phyloP scores from a whole-genome alignment of 2,113 vertebrate species.

The Chaenogobius annularis region DNA sequence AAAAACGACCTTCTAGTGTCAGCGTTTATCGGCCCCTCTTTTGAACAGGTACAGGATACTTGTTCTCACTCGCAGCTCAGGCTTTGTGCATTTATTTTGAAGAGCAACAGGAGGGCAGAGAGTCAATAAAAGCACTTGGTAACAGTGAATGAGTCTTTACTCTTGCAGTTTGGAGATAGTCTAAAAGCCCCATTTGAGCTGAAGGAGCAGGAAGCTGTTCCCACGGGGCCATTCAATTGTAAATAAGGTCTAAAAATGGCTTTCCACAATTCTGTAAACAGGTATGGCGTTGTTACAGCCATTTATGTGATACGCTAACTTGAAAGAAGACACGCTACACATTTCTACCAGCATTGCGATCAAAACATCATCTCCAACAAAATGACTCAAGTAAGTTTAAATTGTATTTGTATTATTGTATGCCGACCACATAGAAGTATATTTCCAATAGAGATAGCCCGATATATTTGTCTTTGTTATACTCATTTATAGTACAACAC shows the following conservation, averaged over 20 bases:
- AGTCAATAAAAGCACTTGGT: constrained; percentile 41
- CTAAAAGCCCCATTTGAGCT: constrained; percentile 29
- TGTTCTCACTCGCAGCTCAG: constrained; percentile 1
- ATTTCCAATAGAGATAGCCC: too few species aligned
- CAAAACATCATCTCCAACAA: neutral
- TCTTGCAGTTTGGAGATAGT: constrained; percentile 18
- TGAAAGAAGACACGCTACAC: neutral
- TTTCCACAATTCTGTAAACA: neutral
- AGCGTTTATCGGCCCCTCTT: neutral
- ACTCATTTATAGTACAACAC: too few species aligned
- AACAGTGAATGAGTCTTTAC: constrained; percentile 24
- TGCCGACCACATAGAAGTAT: too few species aligned
- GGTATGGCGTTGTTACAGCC: neutral
- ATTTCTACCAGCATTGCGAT: neutral
- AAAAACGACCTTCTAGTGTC: constrained; percentile 5
- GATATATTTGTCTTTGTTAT: too few species aligned
- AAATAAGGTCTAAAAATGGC: constrained; percentile 2
- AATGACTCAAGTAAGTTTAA: neutral
- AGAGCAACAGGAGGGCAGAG: constrained; percentile 19
- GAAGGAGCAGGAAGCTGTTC: constrained; percentile 15
- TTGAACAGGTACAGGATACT: constrained; percentile 1
- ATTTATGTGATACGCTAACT: neutral
- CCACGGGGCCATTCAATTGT: neutral
- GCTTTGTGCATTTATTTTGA: constrained; percentile 32
- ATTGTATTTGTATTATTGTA: too few species aligned